phyloP scores from a whole-genome alignment of 2,113 vertebrate species.

The Taurulus bubalis region DNA sequence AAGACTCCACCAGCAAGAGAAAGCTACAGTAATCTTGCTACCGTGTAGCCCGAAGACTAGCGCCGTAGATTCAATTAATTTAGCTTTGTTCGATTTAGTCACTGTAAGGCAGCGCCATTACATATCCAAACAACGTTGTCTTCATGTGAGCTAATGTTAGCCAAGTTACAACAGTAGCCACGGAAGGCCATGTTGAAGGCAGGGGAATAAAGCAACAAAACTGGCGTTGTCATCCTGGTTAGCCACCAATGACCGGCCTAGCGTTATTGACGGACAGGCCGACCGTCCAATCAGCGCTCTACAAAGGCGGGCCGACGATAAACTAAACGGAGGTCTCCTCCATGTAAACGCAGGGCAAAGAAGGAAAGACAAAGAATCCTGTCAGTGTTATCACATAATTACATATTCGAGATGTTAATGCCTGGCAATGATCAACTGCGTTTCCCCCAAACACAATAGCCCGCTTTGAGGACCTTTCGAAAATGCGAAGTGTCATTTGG shows the following conservation, averaged over 20 bases:
- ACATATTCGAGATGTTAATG: not conserved
- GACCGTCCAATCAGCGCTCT: conserved; percentile 60
- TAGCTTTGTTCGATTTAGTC: not conserved
- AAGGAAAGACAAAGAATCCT: conserved; percentile 73
- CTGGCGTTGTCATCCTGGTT: conserved; percentile 74
- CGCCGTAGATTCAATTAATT: not conserved
- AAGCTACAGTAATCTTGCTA: conserved; percentile 38
- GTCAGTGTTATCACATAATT: conserved; percentile 5
- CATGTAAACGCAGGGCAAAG: conserved; percentile 78
- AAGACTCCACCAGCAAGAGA: conserved; percentile 40
- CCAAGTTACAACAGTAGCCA: conserved; percentile 55
- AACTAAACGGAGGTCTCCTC: conserved; percentile 74
- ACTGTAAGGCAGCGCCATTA: not conserved
- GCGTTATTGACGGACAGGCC: conserved; percentile 58
- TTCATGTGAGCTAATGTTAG: conserved; percentile 38
- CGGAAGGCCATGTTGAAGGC: conserved; percentile 80
- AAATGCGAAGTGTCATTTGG: conserved; percentile 52
- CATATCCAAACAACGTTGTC: not conserved
- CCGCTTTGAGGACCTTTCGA: not conserved
- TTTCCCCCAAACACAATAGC: not conserved
- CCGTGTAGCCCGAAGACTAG: not conserved
- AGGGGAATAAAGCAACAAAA: conserved; percentile 72
- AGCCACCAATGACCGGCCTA: conserved; percentile 74
- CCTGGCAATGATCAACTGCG: not conserved
- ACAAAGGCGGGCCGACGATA: conserved; percentile 69